Percentiles rank a stretch among this genome's conserved stretches.
These are phyloP conservation scores for Augochlorella aurata DNA, from an alignment of 2,888 invertebrate genomes.

Conservation along the genomic window DNA sequence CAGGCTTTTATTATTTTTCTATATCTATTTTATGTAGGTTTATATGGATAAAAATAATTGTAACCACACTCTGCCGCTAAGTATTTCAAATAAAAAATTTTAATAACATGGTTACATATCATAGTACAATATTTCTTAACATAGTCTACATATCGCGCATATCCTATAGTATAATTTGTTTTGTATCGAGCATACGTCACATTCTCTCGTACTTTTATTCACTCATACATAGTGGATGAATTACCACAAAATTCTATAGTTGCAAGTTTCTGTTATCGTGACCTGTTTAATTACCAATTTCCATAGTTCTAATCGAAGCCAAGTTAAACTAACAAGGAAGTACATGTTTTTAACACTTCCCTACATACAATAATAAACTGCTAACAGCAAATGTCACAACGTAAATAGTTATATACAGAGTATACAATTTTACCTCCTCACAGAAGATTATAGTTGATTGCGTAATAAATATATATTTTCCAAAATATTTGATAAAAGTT, in stretches of 20 bases:
- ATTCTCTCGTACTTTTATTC: constrained; percentile 54
- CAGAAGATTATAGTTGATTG: constrained; percentile 20
- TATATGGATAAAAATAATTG: constrained; percentile 66
- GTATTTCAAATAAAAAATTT: constrained; percentile 67
- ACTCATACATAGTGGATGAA: constrained; percentile 53
- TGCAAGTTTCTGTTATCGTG: constrained; percentile 13
- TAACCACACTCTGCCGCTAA: constrained; percentile 39
- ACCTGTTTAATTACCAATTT: constrained; percentile 33
- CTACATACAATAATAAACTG: constrained; percentile 22
- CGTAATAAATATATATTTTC: constrained; percentile 33
- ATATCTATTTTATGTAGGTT: constrained; percentile 33
- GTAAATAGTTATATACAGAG: constrained; percentile 58
- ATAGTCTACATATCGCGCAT: constrained; percentile 49
- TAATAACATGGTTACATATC: constrained; percentile 60
- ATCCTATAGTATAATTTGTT: constrained; percentile 49
- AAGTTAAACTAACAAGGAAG: constrained; percentile 22
- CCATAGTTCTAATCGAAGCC: constrained; percentile 7
- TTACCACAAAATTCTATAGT: constrained; percentile 20
- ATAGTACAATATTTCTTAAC: constrained; percentile 59
- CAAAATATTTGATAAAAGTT: constrained; percentile 20
- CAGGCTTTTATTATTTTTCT: no score
- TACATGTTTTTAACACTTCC: background rate
- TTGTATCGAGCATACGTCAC: constrained; percentile 57
- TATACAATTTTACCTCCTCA: constrained; percentile 55
- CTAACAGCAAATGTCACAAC: constrained; percentile 26